phyloP scores from a whole-genome alignment of 1,140 invertebrate species.

The Drosophila grimshawi region DNA sequence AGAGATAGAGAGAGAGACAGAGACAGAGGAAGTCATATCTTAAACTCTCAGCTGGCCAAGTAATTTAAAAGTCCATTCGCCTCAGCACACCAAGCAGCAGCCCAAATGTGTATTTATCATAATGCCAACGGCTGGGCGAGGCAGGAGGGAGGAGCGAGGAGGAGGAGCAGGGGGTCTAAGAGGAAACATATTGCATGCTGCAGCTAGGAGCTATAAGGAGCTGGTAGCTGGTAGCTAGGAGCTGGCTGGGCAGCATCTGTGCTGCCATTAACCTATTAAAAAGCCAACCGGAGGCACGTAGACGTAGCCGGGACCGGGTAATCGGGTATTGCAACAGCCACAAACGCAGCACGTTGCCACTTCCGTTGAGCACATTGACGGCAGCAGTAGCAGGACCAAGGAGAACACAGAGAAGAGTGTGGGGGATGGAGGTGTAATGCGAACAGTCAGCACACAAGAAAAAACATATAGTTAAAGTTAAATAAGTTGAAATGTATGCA shows the following conservation, averaged over 20 bases:
- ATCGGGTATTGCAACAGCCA: conserved; percentile 11
- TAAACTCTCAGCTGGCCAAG: conserved; percentile 58
- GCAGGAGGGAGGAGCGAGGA: not conserved
- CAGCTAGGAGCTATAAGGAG: not conserved
- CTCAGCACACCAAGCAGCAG: conserved; percentile 1
- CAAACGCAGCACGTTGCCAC: conserved; percentile 73
- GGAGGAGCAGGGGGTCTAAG: not conserved
- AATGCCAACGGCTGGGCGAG: conserved; percentile 59
- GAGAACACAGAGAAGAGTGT: not conserved
- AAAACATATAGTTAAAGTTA: not conserved
- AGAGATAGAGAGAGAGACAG: too few relatives aligned
- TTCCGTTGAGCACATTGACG: conserved; percentile 59
- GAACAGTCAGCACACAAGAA: not conserved
- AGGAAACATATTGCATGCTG: conserved; percentile 11
- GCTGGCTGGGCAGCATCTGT: conserved; percentile 4
- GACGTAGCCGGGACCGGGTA: conserved; percentile 29
- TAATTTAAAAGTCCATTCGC: conserved; percentile 75
- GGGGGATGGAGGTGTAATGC: too few relatives aligned
- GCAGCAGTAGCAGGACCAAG: not conserved
- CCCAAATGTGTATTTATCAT: conserved; percentile 81
- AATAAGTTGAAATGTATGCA: not conserved
- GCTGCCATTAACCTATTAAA: conserved; percentile 78
- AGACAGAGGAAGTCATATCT: conserved; percentile 9
- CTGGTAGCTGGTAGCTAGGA: not conserved
- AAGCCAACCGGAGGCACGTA: conserved; percentile 67